Evolutionary conservation across 2,113 vertebrate genomes (phyloP).

Genomic region (Xenus cinereus): DNA sequence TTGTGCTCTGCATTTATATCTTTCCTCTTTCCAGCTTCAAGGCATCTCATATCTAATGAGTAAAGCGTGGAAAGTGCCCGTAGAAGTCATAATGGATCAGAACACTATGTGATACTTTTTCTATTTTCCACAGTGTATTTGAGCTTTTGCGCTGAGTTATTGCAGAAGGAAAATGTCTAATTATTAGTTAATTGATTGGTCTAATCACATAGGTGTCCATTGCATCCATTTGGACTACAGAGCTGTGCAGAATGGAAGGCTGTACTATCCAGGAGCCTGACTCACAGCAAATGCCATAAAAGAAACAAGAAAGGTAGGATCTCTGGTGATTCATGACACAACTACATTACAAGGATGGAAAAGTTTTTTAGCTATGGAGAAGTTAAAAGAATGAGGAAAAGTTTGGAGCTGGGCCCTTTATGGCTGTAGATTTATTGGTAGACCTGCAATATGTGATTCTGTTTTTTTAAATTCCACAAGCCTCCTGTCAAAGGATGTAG

Average conservation of each 20-base stretch:
- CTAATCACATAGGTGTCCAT: neutral
- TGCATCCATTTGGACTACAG: neutral
- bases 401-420: neutral
- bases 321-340: neutral
- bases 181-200: neutral
- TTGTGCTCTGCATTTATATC: neutral
- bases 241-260: neutral
- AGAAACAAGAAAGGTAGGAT: neutral
- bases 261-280: neutral
- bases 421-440: neutral
- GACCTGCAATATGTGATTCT: neutral
- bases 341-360: neutral
- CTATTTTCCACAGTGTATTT: neutral
- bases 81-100: neutral
- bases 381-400: neutral
- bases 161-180: neutral
- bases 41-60: neutral
- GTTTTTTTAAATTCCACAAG: neutral
- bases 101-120: neutral
- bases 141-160: neutral
- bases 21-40: neutral
- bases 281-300: neutral
- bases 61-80: neutral
- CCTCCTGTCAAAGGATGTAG: neutral
- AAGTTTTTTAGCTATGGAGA: neutral